Evolutionary conservation across 2,888 invertebrate species (phyloP), one percentile per base, ranked within the genome.

Genomic region (Colostygia pectinataria): DNA sequence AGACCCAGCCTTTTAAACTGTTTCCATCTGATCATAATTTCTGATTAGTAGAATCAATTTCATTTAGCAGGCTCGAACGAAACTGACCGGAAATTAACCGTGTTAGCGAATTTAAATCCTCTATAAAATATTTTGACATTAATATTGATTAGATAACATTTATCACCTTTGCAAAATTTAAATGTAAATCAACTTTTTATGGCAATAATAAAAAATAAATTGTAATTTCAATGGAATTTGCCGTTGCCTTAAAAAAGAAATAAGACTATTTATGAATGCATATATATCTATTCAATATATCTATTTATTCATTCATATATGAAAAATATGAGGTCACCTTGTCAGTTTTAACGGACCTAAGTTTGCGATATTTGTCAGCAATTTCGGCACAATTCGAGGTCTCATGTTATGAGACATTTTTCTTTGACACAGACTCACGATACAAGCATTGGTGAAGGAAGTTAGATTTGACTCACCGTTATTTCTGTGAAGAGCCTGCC

Each of bases 401-500:
- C 9, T n/a, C 8, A 13, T 6, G 14, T 8, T n/a, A 3, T 31
- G 8, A 7, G 8, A 14, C 14, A 8, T n/a, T 8, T 14, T 14
- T 0, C 14, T 14, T 31, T n/a, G n/a, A n/a, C n/a, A 31, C 4
- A 5, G 18, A 5, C 5, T 18, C 3, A 9, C 5, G n/a, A 18
- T 32, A 18, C 4, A 4, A 27, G 29, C 29, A 6, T n/a, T 4
- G 14, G n/a, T 15, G n/a, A n/a, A n/a, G n/a, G n/a, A n/a, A n/a
- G n/a, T n/a, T 32, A 20, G 10, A 13, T 31, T 31, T n/a, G 4
- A 34, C 61, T 63, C 82, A 80, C 92, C 92, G 64, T 92, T 92
- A 70, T 91, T 91, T 64, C 79, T 79, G 63, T 89, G 87, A 28
- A 90, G 74, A 4, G 90, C 91, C 58, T 92, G 91, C 90, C 91